Base-by-base conservation (phyloP, 2,797 vertebrate genomes). In the Hyperoplus immaculatus region DNA sequence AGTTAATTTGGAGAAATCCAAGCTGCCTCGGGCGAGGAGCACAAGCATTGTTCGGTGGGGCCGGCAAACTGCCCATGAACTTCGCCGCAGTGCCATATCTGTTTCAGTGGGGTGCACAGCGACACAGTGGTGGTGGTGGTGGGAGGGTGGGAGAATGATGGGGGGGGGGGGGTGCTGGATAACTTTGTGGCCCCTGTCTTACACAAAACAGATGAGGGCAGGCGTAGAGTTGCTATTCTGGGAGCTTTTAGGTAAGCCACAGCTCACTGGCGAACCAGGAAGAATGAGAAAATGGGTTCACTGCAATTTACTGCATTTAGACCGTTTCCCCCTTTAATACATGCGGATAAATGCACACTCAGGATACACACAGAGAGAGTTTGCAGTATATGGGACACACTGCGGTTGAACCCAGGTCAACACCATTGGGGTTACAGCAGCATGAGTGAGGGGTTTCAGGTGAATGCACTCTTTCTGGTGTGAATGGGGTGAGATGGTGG, bases 121-220 rank as follows among this genome's bases (percentile, higher is more conserved):
- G 75, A 88, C 81, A 84, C 69, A 73, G 80, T 76, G 57, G 62
- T 78, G 78, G 87, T 71, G 56, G 85, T 29, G 29, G 29, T 29
- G 29, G 29, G 80, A 81, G 82, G 81, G 80, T 82, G 78, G 82
- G 85, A 78, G 85, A 78, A 69, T 8, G 77, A 72, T 29, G 29
- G 29, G 21, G 80, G 80, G 77, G 29, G 29, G 21, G 80, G 80
- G 77, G 54, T 68, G 61, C 43, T 77, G 77, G 69, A 86, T 84
- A 85, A 68, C 83, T 89, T 81, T 93, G 94, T 79, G 92, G 92
- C 84, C 21, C 6, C 75, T 73, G 68, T 84, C 83, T 93, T 89
- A 94, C 88, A 85, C 75, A 89, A 94, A 93, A 90, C 93, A 95
- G 93, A 95, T 93, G 91, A 92, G 79, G 72, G 45, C 58, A 77